These are phyloP conservation scores for Paracanthobrama guichenoti DNA, from an alignment of 2,113 vertebrate species.

Conservation along the genomic window DNA sequence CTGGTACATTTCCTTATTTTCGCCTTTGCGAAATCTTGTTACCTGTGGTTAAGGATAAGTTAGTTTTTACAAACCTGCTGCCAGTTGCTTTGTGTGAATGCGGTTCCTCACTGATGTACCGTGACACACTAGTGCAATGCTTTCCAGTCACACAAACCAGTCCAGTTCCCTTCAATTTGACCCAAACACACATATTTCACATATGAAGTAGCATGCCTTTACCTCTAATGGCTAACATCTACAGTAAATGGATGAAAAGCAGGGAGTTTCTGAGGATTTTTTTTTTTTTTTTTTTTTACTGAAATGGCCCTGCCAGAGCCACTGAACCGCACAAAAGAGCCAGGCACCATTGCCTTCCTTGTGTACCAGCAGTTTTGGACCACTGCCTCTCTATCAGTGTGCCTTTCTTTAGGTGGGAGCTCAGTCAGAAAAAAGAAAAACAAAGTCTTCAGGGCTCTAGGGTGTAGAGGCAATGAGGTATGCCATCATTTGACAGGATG, in stretches of 20 bases:
- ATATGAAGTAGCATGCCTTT: neutral
- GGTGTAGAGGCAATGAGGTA: slow-evolving; percentile 2
- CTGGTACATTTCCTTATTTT: neutral
- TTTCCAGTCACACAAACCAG: neutral
- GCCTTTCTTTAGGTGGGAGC: slow-evolving; percentile 36
- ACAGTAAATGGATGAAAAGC: neutral
- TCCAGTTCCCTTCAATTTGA: neutral
- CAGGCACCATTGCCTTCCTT: slow-evolving; percentile 12
- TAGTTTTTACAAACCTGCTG: neutral
- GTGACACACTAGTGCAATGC: neutral
- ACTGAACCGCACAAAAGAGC: slow-evolving; percentile 32
- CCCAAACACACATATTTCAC: neutral
- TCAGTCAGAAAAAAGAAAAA: slow-evolving; percentile 45
- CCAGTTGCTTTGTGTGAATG: slow-evolving; percentile 7
- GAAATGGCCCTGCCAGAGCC: neutral
- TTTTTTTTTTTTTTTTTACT: neutral
- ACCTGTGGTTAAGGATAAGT: slow-evolving; percentile 40
- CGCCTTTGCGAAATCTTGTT: slow-evolving; percentile 31
- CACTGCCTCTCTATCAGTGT: slow-evolving; percentile 32
- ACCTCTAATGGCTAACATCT: neutral
- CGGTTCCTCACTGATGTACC: neutral
- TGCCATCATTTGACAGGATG: slow-evolving; percentile 30
- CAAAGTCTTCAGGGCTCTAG: slow-evolving; percentile 10
- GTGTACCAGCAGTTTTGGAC: slow-evolving; percentile 42
- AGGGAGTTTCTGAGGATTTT: neutral